Conservation (phyloP, 2,888 invertebrate genomes). For the Nemotelus pantherinus region DNA sequence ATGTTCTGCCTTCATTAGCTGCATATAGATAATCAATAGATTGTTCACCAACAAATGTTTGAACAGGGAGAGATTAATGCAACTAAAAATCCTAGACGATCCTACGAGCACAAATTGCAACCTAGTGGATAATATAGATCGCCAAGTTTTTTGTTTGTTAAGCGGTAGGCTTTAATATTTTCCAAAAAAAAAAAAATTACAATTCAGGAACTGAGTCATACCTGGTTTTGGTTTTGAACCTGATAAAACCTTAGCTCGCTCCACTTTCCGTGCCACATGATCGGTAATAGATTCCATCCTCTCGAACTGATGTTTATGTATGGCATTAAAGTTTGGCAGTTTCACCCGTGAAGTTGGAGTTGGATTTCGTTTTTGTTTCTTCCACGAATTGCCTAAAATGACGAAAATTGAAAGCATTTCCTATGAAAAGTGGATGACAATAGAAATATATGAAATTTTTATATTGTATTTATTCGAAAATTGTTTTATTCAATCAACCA, state of each 20-base stretch:
- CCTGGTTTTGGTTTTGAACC: constrained; percentile 54
- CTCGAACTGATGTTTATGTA: constrained; percentile 73
- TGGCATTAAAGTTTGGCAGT: constrained; percentile 75
- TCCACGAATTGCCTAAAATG: not conserved
- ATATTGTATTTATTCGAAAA: not conserved
- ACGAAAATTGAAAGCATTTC: constrained; percentile 37
- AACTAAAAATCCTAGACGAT: no score
- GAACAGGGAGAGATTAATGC: no score
- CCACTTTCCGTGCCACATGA: constrained; percentile 66
- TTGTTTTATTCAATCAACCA: not conserved
- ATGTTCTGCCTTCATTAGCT: no score
- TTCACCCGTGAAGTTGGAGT: constrained; percentile 64
- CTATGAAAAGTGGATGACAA: no score
- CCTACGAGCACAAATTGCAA: no score
- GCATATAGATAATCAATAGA: no score
- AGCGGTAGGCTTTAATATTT: no score
- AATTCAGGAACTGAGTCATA: not conserved
- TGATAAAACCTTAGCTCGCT: constrained; percentile 60
- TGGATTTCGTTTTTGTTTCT: constrained; percentile 50
- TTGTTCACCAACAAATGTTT: no score
- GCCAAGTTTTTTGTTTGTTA: no score
- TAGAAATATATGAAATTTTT: no score
- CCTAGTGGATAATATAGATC: no score
- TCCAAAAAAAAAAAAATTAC: not conserved
- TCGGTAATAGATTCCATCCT: constrained; percentile 76